Percentiles rank a stretch among this genome's conserved stretches.
phyloP scores from a whole-genome alignment of 2,113 vertebrate genomes.

The Bufo gargarizans region DNA sequence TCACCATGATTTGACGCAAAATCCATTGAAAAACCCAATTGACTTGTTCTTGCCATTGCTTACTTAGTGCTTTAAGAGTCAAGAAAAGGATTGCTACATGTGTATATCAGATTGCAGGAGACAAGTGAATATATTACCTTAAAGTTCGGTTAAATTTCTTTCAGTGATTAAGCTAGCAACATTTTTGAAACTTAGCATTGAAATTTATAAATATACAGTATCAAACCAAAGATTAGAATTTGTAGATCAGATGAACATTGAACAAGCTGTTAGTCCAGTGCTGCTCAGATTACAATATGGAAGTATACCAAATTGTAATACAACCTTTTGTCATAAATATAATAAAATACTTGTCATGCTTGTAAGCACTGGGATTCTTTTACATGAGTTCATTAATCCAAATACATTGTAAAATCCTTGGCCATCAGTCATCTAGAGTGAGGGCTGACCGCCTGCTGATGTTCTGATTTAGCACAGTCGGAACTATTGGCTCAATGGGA shows the following conservation, averaged over 20 bases:
- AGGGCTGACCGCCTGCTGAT: conserved; percentile 50
- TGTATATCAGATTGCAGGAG: background rate
- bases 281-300: conserved; percentile 17
- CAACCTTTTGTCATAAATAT: conserved; percentile 22
- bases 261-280: conserved; percentile 30
- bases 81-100: too few species aligned
- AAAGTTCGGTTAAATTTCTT: background rate
- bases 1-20: too few species aligned
- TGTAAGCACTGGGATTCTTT: conserved; percentile 30
- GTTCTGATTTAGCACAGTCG: conserved; percentile 57
- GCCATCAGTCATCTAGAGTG: conserved; percentile 31
- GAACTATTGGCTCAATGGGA: conserved; percentile 48
- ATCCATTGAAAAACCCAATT: too few species aligned
- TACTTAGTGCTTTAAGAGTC: too few species aligned
- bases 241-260: conserved; percentile 3
- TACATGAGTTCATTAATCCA: conserved; percentile 48
- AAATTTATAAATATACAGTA: background rate
- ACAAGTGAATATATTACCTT: background rate
- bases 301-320: conserved; percentile 11
- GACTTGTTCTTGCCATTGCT: too few species aligned
- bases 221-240: background rate
- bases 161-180: background rate
- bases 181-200: background rate
- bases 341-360: conserved; percentile 36
- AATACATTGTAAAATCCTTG: conserved; percentile 17